Percentiles rank a stretch among this genome's conserved stretches.
These are phyloP conservation scores for Conus ventricosus DNA, from an alignment of 1,140 invertebrate genomes.

Conservation along the genomic window DNA sequence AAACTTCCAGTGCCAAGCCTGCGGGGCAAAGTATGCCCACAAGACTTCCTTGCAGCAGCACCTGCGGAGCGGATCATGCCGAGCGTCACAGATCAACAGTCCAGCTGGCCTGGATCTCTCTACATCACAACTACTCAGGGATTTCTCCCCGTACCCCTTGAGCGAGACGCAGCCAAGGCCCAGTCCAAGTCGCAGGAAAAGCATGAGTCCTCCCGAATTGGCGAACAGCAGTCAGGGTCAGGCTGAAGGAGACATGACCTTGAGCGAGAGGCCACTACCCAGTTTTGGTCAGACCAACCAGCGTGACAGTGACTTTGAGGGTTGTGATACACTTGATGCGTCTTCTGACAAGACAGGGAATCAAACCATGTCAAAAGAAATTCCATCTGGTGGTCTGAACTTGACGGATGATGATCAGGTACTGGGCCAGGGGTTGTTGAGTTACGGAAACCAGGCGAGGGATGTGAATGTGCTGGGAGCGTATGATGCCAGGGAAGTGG, in stretches of 20 bases:
- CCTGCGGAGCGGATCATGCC: slow-evolving; percentile 12
- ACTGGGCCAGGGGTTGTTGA: not conserved
- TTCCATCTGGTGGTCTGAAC: not conserved
- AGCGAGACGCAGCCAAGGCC: not conserved
- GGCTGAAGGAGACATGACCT: not conserved
- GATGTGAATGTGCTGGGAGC: not conserved
- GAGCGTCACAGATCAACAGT: not conserved
- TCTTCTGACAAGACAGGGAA: not conserved
- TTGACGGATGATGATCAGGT: slow-evolving; percentile 2
- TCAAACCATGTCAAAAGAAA: not conserved
- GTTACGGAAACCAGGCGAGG: not conserved
- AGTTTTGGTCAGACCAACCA: not conserved
- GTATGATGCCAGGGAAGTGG: not conserved
- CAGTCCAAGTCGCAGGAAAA: slow-evolving; percentile 1
- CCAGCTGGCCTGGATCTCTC: slow-evolving; percentile 2
- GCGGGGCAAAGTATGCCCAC: slow-evolving; percentile 46
- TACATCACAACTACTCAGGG: not conserved
- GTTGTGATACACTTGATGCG: not conserved
- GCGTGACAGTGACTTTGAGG: not conserved
- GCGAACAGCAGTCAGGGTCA: not conserved
- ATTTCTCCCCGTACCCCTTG: not conserved
- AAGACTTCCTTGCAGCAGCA: slow-evolving; percentile 44
- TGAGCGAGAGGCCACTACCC: not conserved
- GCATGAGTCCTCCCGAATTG: not conserved
- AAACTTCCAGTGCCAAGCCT: slow-evolving; percentile 41